Conservation (phyloP, 2,888 invertebrate species). For the Epirrhoe alternata region DNA sequence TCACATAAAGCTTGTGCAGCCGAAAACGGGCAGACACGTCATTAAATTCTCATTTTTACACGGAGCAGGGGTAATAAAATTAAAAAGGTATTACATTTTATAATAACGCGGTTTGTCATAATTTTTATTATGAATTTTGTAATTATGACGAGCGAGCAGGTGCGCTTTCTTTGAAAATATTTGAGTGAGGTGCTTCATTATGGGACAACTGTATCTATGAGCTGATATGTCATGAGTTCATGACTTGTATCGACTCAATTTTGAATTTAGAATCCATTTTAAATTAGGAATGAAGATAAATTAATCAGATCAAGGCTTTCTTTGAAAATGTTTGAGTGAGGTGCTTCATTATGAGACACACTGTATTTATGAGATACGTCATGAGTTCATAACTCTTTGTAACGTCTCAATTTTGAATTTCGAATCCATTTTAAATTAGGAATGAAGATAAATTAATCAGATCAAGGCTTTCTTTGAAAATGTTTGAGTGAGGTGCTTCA, state of each 20-base stretch:
- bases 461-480: constrained; percentile 38
- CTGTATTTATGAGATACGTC: not conserved
- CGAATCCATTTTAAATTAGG: not conserved
- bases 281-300: not conserved
- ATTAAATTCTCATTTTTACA: constrained; percentile 62
- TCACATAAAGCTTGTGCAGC: not conserved
- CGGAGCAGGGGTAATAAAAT: constrained; percentile 58
- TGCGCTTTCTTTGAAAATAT: constrained; percentile 43
- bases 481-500: constrained; percentile 28
- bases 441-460: no score
- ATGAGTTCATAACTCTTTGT: not conserved
- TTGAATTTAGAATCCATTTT: not conserved
- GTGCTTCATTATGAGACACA: not conserved
- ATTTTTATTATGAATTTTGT: constrained; percentile 48
- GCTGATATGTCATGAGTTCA: not conserved
- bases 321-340: constrained; percentile 38
- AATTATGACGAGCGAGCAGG: constrained; percentile 48
- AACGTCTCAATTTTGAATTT: not conserved
- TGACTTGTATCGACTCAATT: not conserved
- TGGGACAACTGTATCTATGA: not conserved
- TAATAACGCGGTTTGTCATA: constrained; percentile 41
- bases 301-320: constrained; percentile 18
- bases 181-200: constrained; percentile 17
- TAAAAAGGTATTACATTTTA: constrained; percentile 50
- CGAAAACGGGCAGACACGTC: constrained; percentile 39